Evolutionary conservation across 2,888 invertebrate genomes (phyloP), one percentile per base, ranked within the genome.

Genomic region (Silvanus unidentatus): DNA sequence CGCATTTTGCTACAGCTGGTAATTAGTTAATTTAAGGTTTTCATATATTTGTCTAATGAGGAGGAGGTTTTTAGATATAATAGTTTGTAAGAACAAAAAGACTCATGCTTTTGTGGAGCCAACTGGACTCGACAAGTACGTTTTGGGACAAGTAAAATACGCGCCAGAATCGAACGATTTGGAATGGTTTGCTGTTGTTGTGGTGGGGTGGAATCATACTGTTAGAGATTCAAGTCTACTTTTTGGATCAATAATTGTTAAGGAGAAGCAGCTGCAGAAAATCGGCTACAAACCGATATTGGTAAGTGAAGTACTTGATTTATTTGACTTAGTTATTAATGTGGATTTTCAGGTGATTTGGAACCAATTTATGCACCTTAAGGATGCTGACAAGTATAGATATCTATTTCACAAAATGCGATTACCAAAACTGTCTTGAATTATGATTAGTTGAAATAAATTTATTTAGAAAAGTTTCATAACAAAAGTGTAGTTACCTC

Each of bases 1-100:
- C 88, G 6, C 86, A 88, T 58, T 82, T 78, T 62, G 73, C 77
- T 53, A 75, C 77, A 66, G 76, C 81, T 62, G 81, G 80, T 80
- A 68, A 54, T 46, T 45, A 39, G 22, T 8, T 28, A 28, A 28
- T 28, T 28, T 28, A 9, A 28, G 10, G 8, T 11, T 45, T 45
- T 22, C 42, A 44, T 30, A n/a, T n/a, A n/a, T n/a, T n/a, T n/a
- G n/a, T n/a, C 37, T n/a, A n/a, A n/a, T n/a, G n/a, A n/a, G n/a
- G n/a, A n/a, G n/a, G n/a, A n/a, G n/a, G n/a, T n/a, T 8, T 32
- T 32, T 44, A 70, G 69, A 70, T 60, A 63, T 71, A 38, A 58
- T 70, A 27, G 43, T 69, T 29, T 67, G 69, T 51, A 64, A 62
- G 57, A 75, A 82, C 60, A 64, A 62, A 27, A 57, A 66, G 22